Evolutionary conservation across 2,797 vertebrate species (phyloP).

Genomic region (Pelochelys cantorii): DNA sequence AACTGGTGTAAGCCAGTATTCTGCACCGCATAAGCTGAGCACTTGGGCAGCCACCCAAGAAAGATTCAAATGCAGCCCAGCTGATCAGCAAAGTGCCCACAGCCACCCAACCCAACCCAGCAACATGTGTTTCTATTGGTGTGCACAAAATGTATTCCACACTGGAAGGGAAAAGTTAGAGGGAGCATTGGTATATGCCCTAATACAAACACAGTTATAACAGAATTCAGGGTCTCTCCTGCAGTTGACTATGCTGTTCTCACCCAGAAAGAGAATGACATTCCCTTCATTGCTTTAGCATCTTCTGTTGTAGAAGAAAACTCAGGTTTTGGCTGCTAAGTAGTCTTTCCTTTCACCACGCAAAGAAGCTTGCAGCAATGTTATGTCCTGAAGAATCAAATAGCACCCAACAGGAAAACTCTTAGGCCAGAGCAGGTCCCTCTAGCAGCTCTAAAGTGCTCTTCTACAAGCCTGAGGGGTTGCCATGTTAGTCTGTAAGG

Average conservation of each 20-base stretch:
- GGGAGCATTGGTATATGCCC: neutral
- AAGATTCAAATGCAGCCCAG: no score
- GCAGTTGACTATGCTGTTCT: neutral
- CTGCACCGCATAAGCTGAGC: no score
- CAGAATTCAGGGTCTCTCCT: neutral
- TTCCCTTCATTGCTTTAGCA: neutral
- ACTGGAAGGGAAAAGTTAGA: no score
- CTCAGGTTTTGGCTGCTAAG: neutral
- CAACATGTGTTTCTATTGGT: no score
- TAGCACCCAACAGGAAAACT: neutral
- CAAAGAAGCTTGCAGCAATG: constrained; percentile 14
- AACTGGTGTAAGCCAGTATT: neutral
- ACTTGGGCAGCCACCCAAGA: no score
- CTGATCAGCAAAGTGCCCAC: no score
- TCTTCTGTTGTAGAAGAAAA: neutral
- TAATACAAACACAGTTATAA: neutral
- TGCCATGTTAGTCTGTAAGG: no score
- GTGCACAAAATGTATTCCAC: no score
- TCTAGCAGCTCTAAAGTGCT: constrained; percentile 25
- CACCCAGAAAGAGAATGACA: neutral
- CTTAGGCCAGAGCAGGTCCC: neutral
- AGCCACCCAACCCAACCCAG: no score
- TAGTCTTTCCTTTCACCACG: neutral
- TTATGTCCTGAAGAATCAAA: neutral
- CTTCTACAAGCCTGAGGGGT: neutral